A percentile compares a stretch with the other conserved stretches of the same genome.
Evolutionary conservation across 2,797 vertebrate species (phyloP).

Genomic region (Sitta carolinensis): DNA sequence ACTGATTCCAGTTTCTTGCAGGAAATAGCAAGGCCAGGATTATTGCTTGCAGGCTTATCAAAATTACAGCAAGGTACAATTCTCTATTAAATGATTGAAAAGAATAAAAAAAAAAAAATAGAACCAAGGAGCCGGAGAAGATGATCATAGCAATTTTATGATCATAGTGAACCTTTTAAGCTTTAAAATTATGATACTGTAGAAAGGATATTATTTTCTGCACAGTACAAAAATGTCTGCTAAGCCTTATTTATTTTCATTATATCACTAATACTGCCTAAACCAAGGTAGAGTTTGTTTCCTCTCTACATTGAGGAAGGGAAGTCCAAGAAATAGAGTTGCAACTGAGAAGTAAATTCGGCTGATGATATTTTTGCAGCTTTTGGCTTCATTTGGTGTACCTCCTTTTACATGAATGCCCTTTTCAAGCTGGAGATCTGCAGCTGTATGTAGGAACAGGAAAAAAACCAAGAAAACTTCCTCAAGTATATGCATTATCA

Average conservation of each 20-base stretch:
- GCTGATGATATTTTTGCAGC: slow-evolving; percentile 8
- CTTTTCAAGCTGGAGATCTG: not conserved
- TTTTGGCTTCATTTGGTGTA: not conserved
- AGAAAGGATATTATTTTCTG: not conserved
- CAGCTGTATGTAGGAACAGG: not conserved
- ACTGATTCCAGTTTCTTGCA: not conserved
- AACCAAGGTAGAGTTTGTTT: slow-evolving; percentile 3
- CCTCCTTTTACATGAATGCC: not conserved
- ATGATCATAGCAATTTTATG: not conserved
- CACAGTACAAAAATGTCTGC: not conserved
- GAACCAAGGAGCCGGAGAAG: not conserved
- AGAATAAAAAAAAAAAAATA: not conserved
- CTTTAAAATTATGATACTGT: not conserved
- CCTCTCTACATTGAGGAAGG: not conserved
- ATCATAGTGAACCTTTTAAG: not conserved
- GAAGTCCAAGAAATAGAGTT: not conserved
- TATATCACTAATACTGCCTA: not conserved
- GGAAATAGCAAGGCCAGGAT: not conserved
- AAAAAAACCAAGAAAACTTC: slow-evolving; percentile 3
- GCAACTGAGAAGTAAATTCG: not conserved
- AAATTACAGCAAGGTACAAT: not conserved
- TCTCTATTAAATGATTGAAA: not conserved
- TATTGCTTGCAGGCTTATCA: not conserved
- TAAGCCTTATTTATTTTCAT: not conserved
- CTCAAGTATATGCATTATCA: not conserved